Evolutionary conservation across 2,888 invertebrate species (phyloP), one percentile per base, ranked within the genome.

Genomic region (Oscheius sp.): DNA sequence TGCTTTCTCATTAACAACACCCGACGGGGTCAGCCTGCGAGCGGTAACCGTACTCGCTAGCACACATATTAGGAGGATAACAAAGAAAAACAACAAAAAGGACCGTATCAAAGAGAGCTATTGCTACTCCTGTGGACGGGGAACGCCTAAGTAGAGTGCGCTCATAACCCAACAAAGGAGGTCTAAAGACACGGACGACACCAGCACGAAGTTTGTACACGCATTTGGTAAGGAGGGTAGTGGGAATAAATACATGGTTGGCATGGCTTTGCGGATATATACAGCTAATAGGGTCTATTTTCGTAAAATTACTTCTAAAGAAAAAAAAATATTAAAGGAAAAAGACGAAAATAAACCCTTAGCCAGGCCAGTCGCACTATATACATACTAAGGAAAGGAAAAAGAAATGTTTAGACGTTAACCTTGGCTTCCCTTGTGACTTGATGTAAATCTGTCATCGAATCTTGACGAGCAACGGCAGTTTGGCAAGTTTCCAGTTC

Each of bases 401-500:
- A 50, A 30, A 17, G 17, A 12, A 26, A 28, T 2, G 14, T 24
- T 45, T 67, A 67, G 41, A 67, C 67, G 38, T 67, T 59, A 14
- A 67, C 67, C 33, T 67, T 49, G 6, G 67, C 59, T 38, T 67
- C 67, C 26, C 67, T 57, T 26, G 59, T 47, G 26, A 67, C 32
- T 45, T 67, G 67, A 47, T 67, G 67, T 20, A 67, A 33, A 59
- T 67, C 67, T 28, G 47, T 36, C 38, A 59, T 67, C 20, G 67
- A 67, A 24, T 67, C 67, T 36, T 67, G 57, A 24, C 59, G 47
- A 47, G 67, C 67, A 12, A 67, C 38, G n/a, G 67, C 67, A 5
- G 45, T 67, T 50, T 67, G 67, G 36, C 67, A 67, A 14, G 59
- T 36, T 30, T 67, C 67, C 14, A 59, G 45, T 30, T 67, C 67